phyloP scores from a whole-genome alignment of 1,140 invertebrate genomes.

The Bombus soroeensis region DNA sequence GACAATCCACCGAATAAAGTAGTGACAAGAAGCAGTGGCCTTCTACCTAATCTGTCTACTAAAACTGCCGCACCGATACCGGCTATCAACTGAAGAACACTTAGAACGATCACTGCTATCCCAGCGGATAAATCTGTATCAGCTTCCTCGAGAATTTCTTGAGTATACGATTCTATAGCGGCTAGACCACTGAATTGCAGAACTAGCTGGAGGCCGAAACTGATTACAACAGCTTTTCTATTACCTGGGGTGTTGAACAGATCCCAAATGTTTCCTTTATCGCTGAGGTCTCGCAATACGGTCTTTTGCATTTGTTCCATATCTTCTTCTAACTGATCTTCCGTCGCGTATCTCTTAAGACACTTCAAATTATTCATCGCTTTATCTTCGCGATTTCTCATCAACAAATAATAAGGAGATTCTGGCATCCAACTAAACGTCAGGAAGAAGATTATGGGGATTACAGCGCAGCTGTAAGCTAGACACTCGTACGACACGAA shows the following conservation, averaged over 20 bases:
- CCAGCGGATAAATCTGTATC: slow-evolving; percentile 81
- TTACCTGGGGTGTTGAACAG: slow-evolving; percentile 80
- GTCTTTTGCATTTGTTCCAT: slow-evolving; percentile 77
- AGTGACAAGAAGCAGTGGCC: slow-evolving; percentile 83
- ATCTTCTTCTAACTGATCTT: slow-evolving; percentile 73
- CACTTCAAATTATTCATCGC: slow-evolving; percentile 80
- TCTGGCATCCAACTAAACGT: slow-evolving; percentile 89
- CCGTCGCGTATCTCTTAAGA: slow-evolving; percentile 75
- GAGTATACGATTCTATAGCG: slow-evolving; percentile 88
- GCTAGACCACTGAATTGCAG: slow-evolving; percentile 87
- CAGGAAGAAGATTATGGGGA: slow-evolving; percentile 85
- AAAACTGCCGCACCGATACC: slow-evolving; percentile 82
- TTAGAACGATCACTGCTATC: slow-evolving; percentile 85
- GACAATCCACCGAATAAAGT: slow-evolving; percentile 82
- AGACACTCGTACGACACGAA: slow-evolving; percentile 82
- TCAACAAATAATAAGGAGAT: slow-evolving; percentile 83
- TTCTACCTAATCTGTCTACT: slow-evolving; percentile 84
- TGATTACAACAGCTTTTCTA: slow-evolving; percentile 79
- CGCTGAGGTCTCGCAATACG: slow-evolving; percentile 72
- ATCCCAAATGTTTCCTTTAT: slow-evolving; percentile 76
- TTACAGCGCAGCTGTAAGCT: slow-evolving; percentile 80
- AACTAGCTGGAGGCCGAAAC: slow-evolving; percentile 84
- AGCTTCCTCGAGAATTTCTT: slow-evolving; percentile 84
- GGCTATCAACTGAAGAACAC: slow-evolving; percentile 86
- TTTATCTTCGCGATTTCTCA: slow-evolving; percentile 70